phyloP scores from a whole-genome alignment of 2,113 vertebrate species.

The Sorex araneus region DNA sequence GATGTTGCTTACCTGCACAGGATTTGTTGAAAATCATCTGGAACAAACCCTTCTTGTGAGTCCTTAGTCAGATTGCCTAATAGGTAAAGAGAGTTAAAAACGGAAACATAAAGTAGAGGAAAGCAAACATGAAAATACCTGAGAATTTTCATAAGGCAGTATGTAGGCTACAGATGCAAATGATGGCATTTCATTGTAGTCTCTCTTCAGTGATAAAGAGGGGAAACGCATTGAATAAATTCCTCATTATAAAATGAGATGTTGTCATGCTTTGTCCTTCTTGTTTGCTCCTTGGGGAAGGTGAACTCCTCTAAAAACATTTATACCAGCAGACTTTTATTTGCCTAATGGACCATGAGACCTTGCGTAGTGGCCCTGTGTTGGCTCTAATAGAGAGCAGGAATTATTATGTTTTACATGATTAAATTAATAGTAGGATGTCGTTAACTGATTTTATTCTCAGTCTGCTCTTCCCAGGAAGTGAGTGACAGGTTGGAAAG shows the following conservation, averaged over 20 bases:
- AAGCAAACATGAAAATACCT: neutral
- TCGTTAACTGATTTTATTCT: slow-evolving; percentile 56
- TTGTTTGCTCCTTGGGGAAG: slow-evolving; percentile 84
- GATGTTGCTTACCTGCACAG: neutral
- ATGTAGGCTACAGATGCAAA: slow-evolving; percentile 78
- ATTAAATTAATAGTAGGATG: slow-evolving; percentile 63
- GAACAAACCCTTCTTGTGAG: neutral
- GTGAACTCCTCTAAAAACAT: slow-evolving; percentile 83
- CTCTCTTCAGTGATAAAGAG: slow-evolving; percentile 80
- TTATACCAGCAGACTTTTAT: slow-evolving; percentile 63
- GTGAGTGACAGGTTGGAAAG: neutral
- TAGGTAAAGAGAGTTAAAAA: slow-evolving; percentile 64
- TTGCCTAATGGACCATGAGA: slow-evolving; percentile 82
- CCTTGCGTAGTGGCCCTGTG: slow-evolving; percentile 65
- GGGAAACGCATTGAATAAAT: slow-evolving; percentile 85
- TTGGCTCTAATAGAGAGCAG: slow-evolving; percentile 19
- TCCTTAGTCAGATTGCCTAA: slow-evolving; percentile 47
- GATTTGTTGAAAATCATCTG: slow-evolving; percentile 28
- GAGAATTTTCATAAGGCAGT: slow-evolving; percentile 59
- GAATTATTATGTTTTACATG: slow-evolving; percentile 66
- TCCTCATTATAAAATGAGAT: slow-evolving; percentile 86
- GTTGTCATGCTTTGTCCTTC: slow-evolving; percentile 85
- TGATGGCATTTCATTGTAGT: slow-evolving; percentile 84
- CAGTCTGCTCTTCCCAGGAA: neutral
- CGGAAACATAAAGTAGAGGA: slow-evolving; percentile 62